Evolutionary conservation across 2,113 vertebrate genomes (phyloP).

Genomic region (Pitta sordida): DNA sequence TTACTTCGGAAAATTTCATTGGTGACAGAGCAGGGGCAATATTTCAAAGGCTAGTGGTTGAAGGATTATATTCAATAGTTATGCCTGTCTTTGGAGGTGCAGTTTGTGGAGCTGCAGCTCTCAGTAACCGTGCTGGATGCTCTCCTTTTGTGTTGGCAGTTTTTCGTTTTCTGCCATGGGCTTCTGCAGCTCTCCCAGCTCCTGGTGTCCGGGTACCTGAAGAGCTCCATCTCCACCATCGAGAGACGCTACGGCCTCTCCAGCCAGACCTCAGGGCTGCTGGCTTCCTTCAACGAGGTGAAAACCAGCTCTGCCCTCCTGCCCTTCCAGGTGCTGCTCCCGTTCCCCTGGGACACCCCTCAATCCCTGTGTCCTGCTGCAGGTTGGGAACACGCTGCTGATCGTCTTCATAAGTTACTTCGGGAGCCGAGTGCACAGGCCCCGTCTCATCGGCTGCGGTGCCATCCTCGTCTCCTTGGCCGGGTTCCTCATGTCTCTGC

Average conservation of each 20-base stretch:
- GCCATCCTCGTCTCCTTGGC: slow-evolving; percentile 84
- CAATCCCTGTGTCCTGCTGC: neutral
- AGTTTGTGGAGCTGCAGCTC: neutral
- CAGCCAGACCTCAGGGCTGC: slow-evolving; percentile 87
- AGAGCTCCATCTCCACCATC: slow-evolving; percentile 92
- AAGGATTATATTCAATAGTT: fast-evolving
- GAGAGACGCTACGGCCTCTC: slow-evolving; percentile 91
- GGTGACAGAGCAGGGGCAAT: too few relatives aligned
- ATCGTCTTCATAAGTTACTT: slow-evolving; percentile 94
- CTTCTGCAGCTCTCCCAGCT: slow-evolving; percentile 88
- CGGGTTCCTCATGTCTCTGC: slow-evolving; percentile 81
- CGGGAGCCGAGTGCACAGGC: slow-evolving; percentile 88
- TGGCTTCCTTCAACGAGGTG: slow-evolving; percentile 93
- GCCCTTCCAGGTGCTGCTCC: fast-evolving
- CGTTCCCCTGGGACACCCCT: fast-evolving
- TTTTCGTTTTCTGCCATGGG: slow-evolving; percentile 91
- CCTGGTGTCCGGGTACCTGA: slow-evolving; percentile 89
- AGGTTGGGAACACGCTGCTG: slow-evolving; percentile 91
- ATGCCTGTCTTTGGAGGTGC: neutral
- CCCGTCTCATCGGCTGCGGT: slow-evolving; percentile 84
- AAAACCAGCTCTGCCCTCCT: fast-evolving
- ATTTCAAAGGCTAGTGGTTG: neutral
- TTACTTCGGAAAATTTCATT: neutral
- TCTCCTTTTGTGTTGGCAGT: slow-evolving; percentile 61
- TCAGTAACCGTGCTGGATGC: neutral